Percentiles rank a stretch among this genome's conserved stretches.
Conservation (phyloP, 2,797 vertebrate genomes). For the Tamandua tetradactyla region DNA sequence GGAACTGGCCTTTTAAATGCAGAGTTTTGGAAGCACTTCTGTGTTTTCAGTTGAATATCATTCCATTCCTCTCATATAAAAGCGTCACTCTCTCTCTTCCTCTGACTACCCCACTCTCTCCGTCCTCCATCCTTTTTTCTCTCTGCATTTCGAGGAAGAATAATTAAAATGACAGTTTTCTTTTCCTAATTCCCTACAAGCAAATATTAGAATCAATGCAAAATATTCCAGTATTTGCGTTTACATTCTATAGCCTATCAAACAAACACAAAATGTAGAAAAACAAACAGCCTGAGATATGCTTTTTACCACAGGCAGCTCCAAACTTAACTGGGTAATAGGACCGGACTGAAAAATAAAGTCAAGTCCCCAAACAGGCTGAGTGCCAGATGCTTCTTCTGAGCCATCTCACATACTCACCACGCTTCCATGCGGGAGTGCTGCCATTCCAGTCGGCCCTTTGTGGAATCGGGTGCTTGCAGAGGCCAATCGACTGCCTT, state of each 20-base stretch:
- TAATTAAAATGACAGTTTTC: neutral
- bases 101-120: neutral
- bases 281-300: neutral
- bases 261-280: too few relatives aligned
- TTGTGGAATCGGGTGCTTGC: neutral
- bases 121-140: too few relatives aligned
- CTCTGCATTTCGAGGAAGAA: slow-evolving; percentile 23
- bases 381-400: neutral
- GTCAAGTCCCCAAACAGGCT: neutral
- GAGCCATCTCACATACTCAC: neutral
- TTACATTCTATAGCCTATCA: neutral
- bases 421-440: neutral
- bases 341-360: neutral
- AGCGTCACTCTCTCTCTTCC: neutral
- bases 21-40: neutral
- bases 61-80: neutral
- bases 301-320: neutral
- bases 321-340: neutral
- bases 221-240: slow-evolving; percentile 40
- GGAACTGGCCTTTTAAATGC: slow-evolving; percentile 37
- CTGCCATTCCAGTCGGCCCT: neutral
- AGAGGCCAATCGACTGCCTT: neutral
- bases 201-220: slow-evolving; percentile 50
- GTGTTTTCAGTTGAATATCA: neutral
- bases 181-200: slow-evolving; percentile 4